Base-by-base conservation (phyloP, 1,140 invertebrate species). In the Teleogryllus occipitalis region DNA sequence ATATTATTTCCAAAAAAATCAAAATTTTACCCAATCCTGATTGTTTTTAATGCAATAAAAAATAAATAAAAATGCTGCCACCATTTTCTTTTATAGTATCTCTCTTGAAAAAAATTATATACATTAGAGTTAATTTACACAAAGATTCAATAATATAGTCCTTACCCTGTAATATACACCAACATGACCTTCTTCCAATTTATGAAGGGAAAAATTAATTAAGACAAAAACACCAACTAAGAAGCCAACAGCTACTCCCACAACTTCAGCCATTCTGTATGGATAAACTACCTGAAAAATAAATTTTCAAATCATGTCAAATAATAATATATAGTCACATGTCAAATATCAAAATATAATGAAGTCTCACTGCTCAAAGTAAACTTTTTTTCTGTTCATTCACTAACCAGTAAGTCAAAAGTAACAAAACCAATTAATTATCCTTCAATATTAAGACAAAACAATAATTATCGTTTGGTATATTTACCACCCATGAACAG, bases 161-260 rank as follows among this genome's bases (percentile, higher is more conserved):
- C 89, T 90, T 88, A 96, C 95, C 82, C 95, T 89, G 84, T 94
- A 97, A 86, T 97, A 97, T 81, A 97, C 94, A 65, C 94, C 95
- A 80, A 96, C 93, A 90, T 97, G 92, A 79, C 95, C 95, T 87
- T 96, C 95, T 82, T 96, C 94, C 49, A 97, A 92, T 86, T 92
- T 92, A 84, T 97, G 95, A 22, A 96, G 87, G 4, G 92, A 92
- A 84, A 91, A 91, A 85, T 92, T 89, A 77, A 90, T 86, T 75
- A 89, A 83, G 12, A 81, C 18, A 7, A 22, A 48, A 15, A 81
- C 12, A 39, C 47, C 47, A n/a, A 81, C 18, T 22, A 79, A 7
- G n/a, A 73, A 22, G 7, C n/a, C 77, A 47, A 49, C 77, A 39
- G 73, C 14, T 54, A 79, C 15, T 8, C 77, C 73, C 18, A 72